These are phyloP conservation scores for Andrena fulva DNA, from an alignment of 2,888 invertebrate genomes.

Conservation along the genomic window DNA sequence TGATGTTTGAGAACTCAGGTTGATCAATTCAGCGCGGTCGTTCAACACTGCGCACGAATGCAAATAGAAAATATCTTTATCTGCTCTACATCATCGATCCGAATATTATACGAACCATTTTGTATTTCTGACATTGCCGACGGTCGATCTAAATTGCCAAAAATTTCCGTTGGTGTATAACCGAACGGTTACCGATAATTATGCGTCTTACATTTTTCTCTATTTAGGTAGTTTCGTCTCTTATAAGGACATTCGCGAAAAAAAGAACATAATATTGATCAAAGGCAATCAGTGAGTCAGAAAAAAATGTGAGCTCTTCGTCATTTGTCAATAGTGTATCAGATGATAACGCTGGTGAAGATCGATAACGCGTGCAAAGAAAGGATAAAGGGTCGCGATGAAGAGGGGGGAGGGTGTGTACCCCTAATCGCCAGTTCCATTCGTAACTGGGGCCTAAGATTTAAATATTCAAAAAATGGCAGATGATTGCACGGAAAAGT, in stretches of 20 bases:
- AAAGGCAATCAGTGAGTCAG: neutral
- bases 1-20: neutral
- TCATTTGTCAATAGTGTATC: neutral
- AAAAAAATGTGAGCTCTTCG: neutral
- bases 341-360: neutral
- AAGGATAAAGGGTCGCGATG: neutral
- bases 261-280: neutral
- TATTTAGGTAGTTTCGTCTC: too few relatives aligned
- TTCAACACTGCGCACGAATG: neutral
- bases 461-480: neutral
- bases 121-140: too few relatives aligned
- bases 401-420: neutral
- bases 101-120: too few relatives aligned
- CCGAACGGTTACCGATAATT: neutral
- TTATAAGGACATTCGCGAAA: too few relatives aligned
- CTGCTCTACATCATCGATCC: neutral
- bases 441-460: neutral
- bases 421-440: neutral
- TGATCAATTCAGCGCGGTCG: neutral
- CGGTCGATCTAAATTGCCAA: too few relatives aligned
- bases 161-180: too few relatives aligned
- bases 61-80: neutral
- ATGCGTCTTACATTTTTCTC: neutral
- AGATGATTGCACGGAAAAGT: neutral
- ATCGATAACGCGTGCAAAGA: neutral